These are phyloP conservation scores for Heliocidaris tuberculata DNA, from an alignment of 35 echinoderm and acorn worm species.

Conservation along the genomic window DNA sequence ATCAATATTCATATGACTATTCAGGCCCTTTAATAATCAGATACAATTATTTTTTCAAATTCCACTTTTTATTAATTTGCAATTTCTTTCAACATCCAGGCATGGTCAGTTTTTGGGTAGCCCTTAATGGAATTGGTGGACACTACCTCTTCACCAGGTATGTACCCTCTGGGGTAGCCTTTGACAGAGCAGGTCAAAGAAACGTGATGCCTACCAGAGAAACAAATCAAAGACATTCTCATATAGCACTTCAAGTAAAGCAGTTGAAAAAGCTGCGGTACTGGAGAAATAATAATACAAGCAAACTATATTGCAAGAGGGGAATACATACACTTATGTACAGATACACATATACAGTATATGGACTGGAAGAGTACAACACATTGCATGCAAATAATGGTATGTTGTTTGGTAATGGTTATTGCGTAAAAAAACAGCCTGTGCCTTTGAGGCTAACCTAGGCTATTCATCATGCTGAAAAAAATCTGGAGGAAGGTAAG, in stretches of 20 bases:
- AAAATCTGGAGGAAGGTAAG: background rate
- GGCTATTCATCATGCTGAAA: background rate
- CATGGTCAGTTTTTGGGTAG: no score
- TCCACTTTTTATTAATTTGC: no score
- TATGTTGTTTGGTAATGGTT: background rate
- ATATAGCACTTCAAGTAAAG: background rate
- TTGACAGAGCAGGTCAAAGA: background rate
- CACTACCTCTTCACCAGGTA: no score
- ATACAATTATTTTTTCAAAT: no score
- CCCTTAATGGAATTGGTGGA: no score
- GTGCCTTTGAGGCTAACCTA: background rate
- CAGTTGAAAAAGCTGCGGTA: background rate
- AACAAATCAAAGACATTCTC: background rate
- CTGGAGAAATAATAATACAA: background rate
- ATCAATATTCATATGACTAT: no score
- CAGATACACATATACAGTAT: background rate
- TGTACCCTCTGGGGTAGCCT: no score
- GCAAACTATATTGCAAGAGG: background rate
- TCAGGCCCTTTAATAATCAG: no score
- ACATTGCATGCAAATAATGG: background rate
- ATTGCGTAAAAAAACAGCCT: background rate
- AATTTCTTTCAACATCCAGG: no score
- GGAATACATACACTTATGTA: constrained; percentile 12
- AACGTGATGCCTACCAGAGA: background rate
- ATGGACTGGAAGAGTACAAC: background rate